Conservation (phyloP, 2,113 vertebrate genomes). For the Coregonus clupeaformis region DNA sequence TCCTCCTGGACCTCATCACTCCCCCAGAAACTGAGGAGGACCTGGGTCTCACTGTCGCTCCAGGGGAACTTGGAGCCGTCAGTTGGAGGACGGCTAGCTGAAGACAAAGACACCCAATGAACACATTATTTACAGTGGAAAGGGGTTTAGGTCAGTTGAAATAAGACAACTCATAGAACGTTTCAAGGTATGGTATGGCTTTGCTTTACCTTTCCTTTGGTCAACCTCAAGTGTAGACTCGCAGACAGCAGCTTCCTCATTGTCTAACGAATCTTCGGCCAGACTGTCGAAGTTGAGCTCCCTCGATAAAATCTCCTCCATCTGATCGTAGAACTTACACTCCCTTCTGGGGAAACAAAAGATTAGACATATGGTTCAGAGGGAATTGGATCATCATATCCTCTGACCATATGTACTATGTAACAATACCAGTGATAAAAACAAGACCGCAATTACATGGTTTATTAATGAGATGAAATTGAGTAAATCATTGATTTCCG, state of each 20-base stretch:
- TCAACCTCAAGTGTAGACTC: slow-evolving; percentile 26
- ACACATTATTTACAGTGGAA: neutral
- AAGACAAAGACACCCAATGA: neutral
- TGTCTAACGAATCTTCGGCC: neutral
- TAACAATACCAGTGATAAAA: no score
- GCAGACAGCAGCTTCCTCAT: slow-evolving; percentile 46
- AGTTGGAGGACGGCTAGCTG: slow-evolving; percentile 38
- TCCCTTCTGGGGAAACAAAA: slow-evolving; percentile 53
- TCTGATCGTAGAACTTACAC: slow-evolving; percentile 67
- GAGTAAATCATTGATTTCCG: no score
- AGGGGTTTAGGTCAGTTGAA: neutral
- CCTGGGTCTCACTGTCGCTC: slow-evolving; percentile 64
- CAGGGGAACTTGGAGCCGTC: slow-evolving; percentile 67
- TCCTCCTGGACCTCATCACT: slow-evolving; percentile 65
- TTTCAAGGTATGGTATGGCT: neutral
- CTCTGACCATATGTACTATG: no score
- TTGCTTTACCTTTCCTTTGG: slow-evolving; percentile 51
- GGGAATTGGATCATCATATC: no score
- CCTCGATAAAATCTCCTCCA: slow-evolving; percentile 63
- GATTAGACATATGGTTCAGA: no score
- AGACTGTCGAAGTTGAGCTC: slow-evolving; percentile 41
- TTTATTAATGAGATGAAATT: neutral
- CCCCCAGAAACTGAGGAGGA: slow-evolving; percentile 69
- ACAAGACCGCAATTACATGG: neutral
- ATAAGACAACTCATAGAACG: neutral